A percentile compares a stretch with the other conserved stretches of the same genome.
These are phyloP conservation scores for Triplophysa rosa DNA, from an alignment of 2,113 vertebrate species.

Conservation along the genomic window DNA sequence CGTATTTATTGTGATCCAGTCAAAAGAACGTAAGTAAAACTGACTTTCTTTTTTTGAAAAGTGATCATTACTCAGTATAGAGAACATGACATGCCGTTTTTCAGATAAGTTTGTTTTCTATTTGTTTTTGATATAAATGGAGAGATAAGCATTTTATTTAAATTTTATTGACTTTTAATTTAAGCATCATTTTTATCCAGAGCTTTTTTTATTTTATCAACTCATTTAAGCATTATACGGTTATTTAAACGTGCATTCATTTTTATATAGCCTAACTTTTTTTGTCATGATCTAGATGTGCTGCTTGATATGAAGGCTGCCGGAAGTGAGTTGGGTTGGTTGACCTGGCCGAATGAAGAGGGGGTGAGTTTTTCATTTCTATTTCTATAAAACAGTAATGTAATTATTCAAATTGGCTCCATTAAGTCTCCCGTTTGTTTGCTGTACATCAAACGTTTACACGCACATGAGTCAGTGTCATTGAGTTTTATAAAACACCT, in stretches of 20 bases:
- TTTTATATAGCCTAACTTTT: not conserved
- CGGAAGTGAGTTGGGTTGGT: constrained; percentile 91
- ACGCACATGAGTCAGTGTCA: constrained; percentile 35
- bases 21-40: constrained; percentile 74
- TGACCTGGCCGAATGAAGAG: constrained; percentile 84
- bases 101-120: no score
- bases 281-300: constrained; percentile 74
- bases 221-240: no score
- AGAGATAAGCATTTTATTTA: no score
- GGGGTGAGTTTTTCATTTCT: constrained; percentile 78
- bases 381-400: not conserved
- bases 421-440: not conserved
- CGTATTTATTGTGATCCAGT: constrained; percentile 65
- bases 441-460: constrained; percentile 1
- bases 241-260: not conserved
- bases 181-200: no score
- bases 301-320: constrained; percentile 88
- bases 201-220: no score
- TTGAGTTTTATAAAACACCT: not conserved
- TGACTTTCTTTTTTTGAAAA: not conserved
- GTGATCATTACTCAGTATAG: not conserved
- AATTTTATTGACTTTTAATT: no score
- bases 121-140: no score
- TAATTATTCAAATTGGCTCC: not conserved
- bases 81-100: no score